Evolutionary conservation across 1,140 invertebrate genomes (phyloP).

Genomic region (Macrocentrus cingulum): DNA sequence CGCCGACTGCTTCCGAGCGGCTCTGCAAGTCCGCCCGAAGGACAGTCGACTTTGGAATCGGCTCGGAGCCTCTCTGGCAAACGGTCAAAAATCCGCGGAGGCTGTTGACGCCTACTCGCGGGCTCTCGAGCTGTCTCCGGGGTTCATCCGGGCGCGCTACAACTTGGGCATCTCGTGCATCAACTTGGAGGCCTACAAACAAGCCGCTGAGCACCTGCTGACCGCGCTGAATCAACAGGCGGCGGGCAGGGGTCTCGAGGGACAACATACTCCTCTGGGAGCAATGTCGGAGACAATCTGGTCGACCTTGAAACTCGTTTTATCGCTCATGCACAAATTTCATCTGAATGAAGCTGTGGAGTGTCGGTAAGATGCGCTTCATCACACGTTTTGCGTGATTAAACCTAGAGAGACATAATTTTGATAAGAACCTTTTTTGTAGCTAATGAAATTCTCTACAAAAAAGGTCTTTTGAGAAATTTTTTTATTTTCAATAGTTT

Average conservation of each 20-base stretch:
- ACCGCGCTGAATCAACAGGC: conserved; percentile 91
- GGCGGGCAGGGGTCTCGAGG: conserved; percentile 66
- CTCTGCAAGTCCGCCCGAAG: conserved; percentile 78
- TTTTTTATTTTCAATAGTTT: too few relatives aligned
- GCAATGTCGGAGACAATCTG: conserved; percentile 93
- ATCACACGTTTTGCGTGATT: conserved; percentile 14
- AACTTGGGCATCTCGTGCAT: conserved; percentile 98
- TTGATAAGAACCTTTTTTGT: too few relatives aligned
- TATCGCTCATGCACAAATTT: conserved; percentile 81
- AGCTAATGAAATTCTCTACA: too few relatives aligned
- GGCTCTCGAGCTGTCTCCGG: conserved; percentile 88
- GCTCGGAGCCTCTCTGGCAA: conserved; percentile 94
- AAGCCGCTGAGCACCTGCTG: conserved; percentile 94
- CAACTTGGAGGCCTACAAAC: conserved; percentile 90
- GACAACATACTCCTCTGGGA: conserved; percentile 59
- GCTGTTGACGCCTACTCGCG: conserved; percentile 94
- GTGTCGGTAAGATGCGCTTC: conserved; percentile 62
- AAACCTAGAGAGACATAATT: conserved; percentile 2
- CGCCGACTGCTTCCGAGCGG: conserved; percentile 91
- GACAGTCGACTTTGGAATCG: conserved; percentile 97
- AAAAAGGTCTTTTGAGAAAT: too few relatives aligned
- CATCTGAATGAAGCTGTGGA: conserved; percentile 79
- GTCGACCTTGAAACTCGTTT: conserved; percentile 88
- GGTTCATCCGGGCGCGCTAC: conserved; percentile 94
- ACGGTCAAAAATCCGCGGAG: conserved; percentile 91